A percentile compares a stretch with the other conserved stretches of the same genome.
phyloP scores from a whole-genome alignment of 2,888 invertebrate genomes.

The Tachina grossa region DNA sequence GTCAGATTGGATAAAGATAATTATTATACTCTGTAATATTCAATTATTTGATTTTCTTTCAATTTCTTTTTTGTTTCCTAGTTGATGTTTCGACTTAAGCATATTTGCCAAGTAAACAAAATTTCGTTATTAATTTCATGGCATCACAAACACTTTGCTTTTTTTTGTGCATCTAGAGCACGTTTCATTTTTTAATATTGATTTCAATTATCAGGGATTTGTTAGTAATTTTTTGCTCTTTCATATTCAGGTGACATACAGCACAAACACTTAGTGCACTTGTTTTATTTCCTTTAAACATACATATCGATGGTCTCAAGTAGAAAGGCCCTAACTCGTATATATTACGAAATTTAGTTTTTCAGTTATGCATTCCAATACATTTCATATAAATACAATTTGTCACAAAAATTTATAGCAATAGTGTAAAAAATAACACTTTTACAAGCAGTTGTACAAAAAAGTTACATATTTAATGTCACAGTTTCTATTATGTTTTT shows the following conservation, averaged over 20 bases:
- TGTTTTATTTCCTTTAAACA: conserved; percentile 8
- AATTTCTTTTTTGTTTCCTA: neutral
- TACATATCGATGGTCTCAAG: neutral
- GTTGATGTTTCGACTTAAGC: neutral
- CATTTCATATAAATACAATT: too few relatives aligned
- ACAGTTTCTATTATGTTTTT: too few relatives aligned
- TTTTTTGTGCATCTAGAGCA: conserved; percentile 62
- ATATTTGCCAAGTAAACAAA: conserved; percentile 54
- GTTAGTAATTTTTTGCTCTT: conserved; percentile 39
- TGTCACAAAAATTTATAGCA: too few relatives aligned
- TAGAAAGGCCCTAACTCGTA: too few relatives aligned
- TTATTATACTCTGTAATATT: conserved; percentile 24
- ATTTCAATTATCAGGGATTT: conserved; percentile 70
- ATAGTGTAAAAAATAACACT: too few relatives aligned
- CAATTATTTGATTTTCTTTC: conserved; percentile 51
- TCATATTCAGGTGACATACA: conserved; percentile 54
- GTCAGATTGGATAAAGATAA: neutral
- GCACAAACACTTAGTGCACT: conserved; percentile 4
- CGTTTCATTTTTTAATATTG: conserved; percentile 65
- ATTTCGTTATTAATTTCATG: conserved; percentile 44
- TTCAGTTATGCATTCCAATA: too few relatives aligned
- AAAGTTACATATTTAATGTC: too few relatives aligned
- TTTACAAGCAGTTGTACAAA: too few relatives aligned
- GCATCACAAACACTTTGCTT: conserved; percentile 15
- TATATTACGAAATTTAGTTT: too few relatives aligned